These are phyloP conservation scores for Campylomormyrus numenius DNA, from an alignment of 2,113 vertebrate genomes.

Conservation along the genomic window DNA sequence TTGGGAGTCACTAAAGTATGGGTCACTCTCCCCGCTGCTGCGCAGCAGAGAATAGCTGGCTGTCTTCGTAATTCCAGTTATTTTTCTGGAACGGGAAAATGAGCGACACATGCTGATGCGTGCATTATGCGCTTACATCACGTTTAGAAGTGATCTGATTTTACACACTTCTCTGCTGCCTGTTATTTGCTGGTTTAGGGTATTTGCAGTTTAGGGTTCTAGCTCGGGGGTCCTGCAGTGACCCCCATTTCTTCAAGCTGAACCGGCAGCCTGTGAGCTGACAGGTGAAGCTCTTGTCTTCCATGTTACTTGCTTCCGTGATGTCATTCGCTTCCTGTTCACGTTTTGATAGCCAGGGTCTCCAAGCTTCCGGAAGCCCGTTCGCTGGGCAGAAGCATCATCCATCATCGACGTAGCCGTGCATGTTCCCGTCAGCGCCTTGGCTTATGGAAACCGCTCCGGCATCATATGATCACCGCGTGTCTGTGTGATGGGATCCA, in stretches of 20 bases:
- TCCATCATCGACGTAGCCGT: not conserved
- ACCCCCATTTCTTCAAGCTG: not conserved
- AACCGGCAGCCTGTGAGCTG: not conserved
- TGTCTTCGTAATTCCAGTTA: not conserved
- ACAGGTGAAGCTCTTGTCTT: not conserved
- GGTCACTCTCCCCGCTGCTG: not conserved
- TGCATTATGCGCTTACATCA: not conserved
- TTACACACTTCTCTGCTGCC: not conserved
- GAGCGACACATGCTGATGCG: not conserved
- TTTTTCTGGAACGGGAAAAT: not conserved
- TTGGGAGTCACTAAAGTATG: slow-evolving; percentile 18
- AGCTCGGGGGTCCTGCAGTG: not conserved
- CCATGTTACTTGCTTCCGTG: not conserved
- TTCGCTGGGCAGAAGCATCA: not conserved
- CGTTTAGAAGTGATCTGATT: not conserved
- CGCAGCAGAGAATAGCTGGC: not conserved
- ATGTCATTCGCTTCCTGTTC: not conserved
- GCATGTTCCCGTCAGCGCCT: not conserved
- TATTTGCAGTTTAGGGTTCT: not conserved
- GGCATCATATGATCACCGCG: not conserved
- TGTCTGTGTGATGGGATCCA: not conserved
- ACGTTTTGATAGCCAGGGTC: not conserved
- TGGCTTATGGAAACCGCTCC: not conserved
- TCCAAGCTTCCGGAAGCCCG: not conserved
- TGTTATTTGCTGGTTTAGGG: not conserved